These are phyloP conservation scores for Stigmatopora nigra DNA, from an alignment of 2,113 vertebrate genomes.

Conservation along the genomic window DNA sequence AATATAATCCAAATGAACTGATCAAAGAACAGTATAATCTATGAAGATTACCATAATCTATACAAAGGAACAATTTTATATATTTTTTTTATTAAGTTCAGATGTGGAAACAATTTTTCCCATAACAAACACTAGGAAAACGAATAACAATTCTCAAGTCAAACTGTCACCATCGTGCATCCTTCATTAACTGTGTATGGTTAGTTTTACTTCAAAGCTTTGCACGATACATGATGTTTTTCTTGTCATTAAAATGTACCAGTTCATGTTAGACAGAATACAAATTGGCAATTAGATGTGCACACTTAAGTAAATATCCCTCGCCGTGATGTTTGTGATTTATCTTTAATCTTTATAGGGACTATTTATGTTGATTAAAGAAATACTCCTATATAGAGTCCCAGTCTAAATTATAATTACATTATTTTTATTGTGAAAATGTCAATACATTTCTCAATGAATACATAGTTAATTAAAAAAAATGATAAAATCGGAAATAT, in stretches of 20 bases:
- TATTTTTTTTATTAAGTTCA: neutral
- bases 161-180: too few species aligned
- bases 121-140: neutral
- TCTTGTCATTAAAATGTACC: neutral
- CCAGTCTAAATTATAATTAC: too few species aligned
- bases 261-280: neutral
- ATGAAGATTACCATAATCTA: too few species aligned
- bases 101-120: neutral
- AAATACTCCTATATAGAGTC: too few species aligned
- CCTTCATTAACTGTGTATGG: neutral
- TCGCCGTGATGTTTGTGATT: neutral
- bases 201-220: neutral
- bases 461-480: too few species aligned
- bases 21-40: neutral
- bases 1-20: neutral
- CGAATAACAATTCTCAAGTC: too few species aligned
- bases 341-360: neutral
- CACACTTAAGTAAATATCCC: neutral
- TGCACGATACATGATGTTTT: neutral
- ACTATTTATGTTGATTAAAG: too few species aligned
- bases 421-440: too few species aligned
- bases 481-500: too few species aligned
- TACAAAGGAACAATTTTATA: too few species aligned
- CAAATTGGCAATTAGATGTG: neutral
- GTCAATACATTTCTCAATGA: too few species aligned